A percentile compares a stretch with the other conserved stretches of the same genome.
phyloP scores from a whole-genome alignment of 2,888 invertebrate species.

The Pterobdella sp. region DNA sequence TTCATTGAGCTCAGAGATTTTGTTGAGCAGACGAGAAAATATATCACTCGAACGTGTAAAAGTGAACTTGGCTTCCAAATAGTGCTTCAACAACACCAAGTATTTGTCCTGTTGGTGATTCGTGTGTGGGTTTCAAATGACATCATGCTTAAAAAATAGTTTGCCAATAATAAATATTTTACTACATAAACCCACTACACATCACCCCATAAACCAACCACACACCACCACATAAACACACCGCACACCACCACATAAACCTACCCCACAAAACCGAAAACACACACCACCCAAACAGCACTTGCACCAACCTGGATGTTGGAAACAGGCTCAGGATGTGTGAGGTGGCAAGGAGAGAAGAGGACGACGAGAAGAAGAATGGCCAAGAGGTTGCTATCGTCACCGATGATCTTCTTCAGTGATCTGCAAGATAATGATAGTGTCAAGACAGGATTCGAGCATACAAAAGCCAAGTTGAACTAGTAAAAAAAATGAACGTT shows the following conservation, averaged over 20 bases:
- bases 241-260: too few species aligned
- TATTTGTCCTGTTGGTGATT: slow-evolving; percentile 55
- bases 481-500: neutral
- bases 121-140: too few species aligned
- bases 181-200: too few species aligned
- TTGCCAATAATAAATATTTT: too few species aligned
- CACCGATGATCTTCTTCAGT: slow-evolving; percentile 55
- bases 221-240: too few species aligned
- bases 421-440: slow-evolving; percentile 40
- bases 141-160: too few species aligned
- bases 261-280: neutral
- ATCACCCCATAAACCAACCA: too few species aligned
- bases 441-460: neutral
- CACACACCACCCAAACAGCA: neutral
- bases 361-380: slow-evolving; percentile 82
- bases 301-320: slow-evolving; percentile 41
- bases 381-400: slow-evolving; percentile 79
- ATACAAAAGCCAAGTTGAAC: neutral
- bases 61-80: slow-evolving; percentile 46
- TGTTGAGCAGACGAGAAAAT: slow-evolving; percentile 62
- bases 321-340: slow-evolving; percentile 47
- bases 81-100: slow-evolving; percentile 47
- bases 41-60: slow-evolving; percentile 42
- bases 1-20: slow-evolving; percentile 77
- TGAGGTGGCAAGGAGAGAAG: slow-evolving; percentile 73